Evolutionary conservation across 1,140 invertebrate species (phyloP), one percentile per base, ranked within the genome.

Genomic region (Panulirus ornatus): DNA sequence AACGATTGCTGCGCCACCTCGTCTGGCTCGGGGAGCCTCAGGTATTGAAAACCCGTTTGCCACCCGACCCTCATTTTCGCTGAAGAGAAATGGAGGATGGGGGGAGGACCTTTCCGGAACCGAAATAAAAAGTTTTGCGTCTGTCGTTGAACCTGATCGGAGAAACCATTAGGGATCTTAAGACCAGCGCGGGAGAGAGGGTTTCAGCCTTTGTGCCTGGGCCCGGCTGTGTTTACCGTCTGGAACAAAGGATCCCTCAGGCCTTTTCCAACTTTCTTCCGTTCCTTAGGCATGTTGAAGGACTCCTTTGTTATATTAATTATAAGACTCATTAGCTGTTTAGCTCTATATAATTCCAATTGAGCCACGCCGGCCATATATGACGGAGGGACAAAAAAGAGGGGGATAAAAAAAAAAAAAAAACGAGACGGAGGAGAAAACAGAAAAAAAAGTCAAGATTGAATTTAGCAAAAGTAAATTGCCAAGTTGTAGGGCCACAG

Each of bases 21-120:
- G 27, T 63, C 51, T 38, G 38, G 40, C 14, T 16, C 14, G 2
- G 27, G 82, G 66, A 34, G 38, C 47, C 66, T 63, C 42, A 84
- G 83, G 84, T 85, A 85, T 85, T 85, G 84, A 85, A 85, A 85
- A 85, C 84, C 47, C 84, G 84, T 85, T 85, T 85, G 84, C 84
- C 54, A 36, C 66, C 84, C 84, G 75, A 85, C 44, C 47, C 84
- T 85, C 84, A 85, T 85, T 85, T 85, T 85, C 84, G 71, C 84
- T 27, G 47, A 75, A 70, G 66, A 70, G 66, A 85, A 85, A 71
- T 9, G 38, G 42, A 8, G 83, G 38, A 19, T 44, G n/a, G 51
- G 36, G 19, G n/a, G 16, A 38, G 40, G 44, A 19, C 22, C 42
- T 71, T 73, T 51, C 83, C 66, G 63, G 42, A 73, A 42, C 70